Evolutionary conservation across 1,140 invertebrate species (phyloP).

Genomic region (Drosophila asahinai): DNA sequence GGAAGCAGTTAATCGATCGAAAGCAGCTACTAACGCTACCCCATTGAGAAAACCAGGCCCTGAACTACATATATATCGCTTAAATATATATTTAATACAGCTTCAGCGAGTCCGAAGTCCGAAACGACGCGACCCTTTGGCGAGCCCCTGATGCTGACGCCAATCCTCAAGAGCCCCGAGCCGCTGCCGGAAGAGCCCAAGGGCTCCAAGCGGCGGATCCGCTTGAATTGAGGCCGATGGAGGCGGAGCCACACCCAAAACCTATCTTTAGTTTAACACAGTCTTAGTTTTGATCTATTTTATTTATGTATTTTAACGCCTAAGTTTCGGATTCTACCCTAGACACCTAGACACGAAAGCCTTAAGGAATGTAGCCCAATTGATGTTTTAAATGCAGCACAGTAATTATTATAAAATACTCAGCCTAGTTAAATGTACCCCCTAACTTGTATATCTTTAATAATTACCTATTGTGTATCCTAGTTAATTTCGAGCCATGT

Average conservation of each 20-base stretch:
- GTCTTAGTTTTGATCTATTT: conserved; percentile 21
- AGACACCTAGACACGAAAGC: conserved; percentile 1
- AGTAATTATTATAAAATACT: conserved; percentile 79
- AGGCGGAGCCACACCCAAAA: background rate
- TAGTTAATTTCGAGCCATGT: conserved; percentile 46
- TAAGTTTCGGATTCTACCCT: conserved; percentile 31
- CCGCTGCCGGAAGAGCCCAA: conserved; percentile 52
- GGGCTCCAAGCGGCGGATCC: conserved; percentile 47
- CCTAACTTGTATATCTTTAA: conserved; percentile 8
- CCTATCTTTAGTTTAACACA: conserved; percentile 28
- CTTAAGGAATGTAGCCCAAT: conserved; percentile 46
- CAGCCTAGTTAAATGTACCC: conserved; percentile 53
- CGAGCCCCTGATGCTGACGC: conserved; percentile 73
- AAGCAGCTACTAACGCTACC: conserved; percentile 32
- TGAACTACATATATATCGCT: background rate
- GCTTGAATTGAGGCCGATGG: conserved; percentile 45
- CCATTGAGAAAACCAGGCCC: background rate
- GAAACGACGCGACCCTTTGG: conserved; percentile 68
- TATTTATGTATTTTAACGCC: conserved; percentile 17
- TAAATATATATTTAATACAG: conserved; percentile 43
- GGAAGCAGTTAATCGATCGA: conserved; percentile 32
- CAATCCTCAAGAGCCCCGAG: conserved; percentile 56
- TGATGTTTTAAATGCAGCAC: conserved; percentile 61
- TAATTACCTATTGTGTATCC: conserved; percentile 18
- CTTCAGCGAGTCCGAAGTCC: conserved; percentile 49